Evolutionary conservation across 2,888 invertebrate genomes (phyloP), one percentile per base, ranked within the genome.

Genomic region (Anagyrus pseudococci): DNA sequence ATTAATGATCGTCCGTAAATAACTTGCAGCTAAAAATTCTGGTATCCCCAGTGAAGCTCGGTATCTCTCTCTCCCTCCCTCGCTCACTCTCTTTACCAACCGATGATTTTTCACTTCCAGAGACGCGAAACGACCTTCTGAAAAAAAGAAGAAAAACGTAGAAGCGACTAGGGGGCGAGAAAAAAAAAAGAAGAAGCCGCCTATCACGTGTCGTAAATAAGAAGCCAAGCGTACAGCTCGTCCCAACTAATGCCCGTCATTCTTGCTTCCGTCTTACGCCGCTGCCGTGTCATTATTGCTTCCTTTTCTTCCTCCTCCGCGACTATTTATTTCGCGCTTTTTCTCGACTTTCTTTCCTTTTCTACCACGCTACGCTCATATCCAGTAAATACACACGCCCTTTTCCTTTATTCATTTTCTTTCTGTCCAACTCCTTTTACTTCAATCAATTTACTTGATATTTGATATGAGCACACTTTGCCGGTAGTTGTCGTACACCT

Each of bases 1-100:
- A 60, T 54, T 64, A 61, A 64, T 64, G 54, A 58, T 57, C 49
- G 40, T 58, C 58, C 44, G 57, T 60, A 61, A 61, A 61, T 54
- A 58, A 58, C 54, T 58, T 46, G 29, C 54, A 49, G 44, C 61
- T 40, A 57, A 58, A 49, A 17, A 37, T 41, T 55, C 15, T 29
- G 19, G 13, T 29, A 15, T 37, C 46, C 53, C 47, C 44, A 8
- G 54, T 26, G 50, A 60, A 49, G 48, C 25, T 33, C 40, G 33
- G 26, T 41, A 43, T 52, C 47, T 4, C 29, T 29, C 6, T n/a
- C n/a, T n/a, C n/a, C n/a, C n/a, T n/a, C n/a, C 43, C 49, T 52
- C 47, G 29, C 29, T 29, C 6, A n/a, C n/a, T n/a, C n/a, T n/a
- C n/a, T n/a, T n/a, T n/a, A n/a, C n/a, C n/a, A n/a, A 41, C 46